A percentile compares a stretch with the other conserved stretches of the same genome.
These are phyloP conservation scores for Podarcis siculus DNA, from an alignment of 2,797 vertebrate genomes.

Conservation along the genomic window DNA sequence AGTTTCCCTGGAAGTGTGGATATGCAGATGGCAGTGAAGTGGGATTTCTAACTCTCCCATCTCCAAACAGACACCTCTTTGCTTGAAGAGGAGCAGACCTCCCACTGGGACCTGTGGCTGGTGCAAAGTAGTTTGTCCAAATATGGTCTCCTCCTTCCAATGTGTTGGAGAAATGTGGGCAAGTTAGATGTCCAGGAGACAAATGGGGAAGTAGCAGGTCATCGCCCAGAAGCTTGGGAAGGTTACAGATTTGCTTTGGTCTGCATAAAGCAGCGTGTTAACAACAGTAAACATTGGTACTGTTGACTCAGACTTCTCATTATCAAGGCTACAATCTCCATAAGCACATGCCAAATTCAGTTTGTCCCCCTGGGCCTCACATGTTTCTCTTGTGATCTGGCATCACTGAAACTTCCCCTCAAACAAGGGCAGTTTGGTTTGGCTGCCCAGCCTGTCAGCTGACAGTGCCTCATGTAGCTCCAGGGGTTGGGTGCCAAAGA, in stretches of 20 bases:
- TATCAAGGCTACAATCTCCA: background rate
- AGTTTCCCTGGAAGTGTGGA: background rate
- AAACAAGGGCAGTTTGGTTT: background rate
- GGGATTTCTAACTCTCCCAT: background rate
- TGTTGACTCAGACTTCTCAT: background rate
- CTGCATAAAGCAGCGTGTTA: background rate
- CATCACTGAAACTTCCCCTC: background rate
- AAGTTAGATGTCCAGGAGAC: background rate
- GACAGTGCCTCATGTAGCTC: background rate
- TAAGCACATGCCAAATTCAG: background rate
- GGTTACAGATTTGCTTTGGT: background rate
- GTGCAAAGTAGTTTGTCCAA: background rate
- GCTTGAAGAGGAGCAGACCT: background rate
- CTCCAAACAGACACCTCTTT: background rate
- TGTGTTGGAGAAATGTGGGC: background rate
- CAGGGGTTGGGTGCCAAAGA: background rate
- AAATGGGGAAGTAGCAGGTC: background rate
- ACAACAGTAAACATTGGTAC: background rate
- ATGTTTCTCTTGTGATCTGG: background rate
- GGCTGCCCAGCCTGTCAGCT: background rate
- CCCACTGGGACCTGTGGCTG: background rate
- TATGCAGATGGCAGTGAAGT: background rate
- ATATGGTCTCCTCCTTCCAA: background rate
- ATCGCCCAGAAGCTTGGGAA: background rate
- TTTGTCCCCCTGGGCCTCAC: too few species aligned